These are phyloP conservation scores for Drosophila ogumai DNA, from an alignment of 1,140 invertebrate species.

Conservation along the genomic window DNA sequence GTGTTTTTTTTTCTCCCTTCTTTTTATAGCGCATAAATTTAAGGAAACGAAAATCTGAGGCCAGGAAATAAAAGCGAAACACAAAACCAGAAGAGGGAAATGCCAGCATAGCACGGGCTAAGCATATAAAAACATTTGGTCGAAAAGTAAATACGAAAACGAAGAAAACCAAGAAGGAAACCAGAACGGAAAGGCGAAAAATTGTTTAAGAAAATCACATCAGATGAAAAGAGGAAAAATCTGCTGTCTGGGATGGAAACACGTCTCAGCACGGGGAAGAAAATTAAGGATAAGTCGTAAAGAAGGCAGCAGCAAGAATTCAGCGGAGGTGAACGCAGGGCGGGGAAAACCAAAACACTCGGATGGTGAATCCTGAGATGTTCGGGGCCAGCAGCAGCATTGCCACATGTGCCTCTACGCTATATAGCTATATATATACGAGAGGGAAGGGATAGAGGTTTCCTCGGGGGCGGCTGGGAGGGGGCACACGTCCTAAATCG, in stretches of 20 bases:
- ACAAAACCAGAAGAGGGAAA: slow-evolving; percentile 55
- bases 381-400: slow-evolving; percentile 33
- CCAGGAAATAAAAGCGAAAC: slow-evolving; percentile 66
- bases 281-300: slow-evolving; percentile 75
- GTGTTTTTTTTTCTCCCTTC: slow-evolving; percentile 34
- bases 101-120: slow-evolving; percentile 18
- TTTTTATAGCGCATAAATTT: slow-evolving; percentile 77
- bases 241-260: slow-evolving; percentile 75
- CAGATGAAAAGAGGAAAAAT: slow-evolving; percentile 69
- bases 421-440: slow-evolving; percentile 10
- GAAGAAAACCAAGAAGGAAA: slow-evolving; percentile 25
- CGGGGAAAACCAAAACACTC: slow-evolving; percentile 40
- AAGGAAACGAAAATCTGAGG: slow-evolving; percentile 69
- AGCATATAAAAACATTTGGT: slow-evolving; percentile 45
- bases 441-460: slow-evolving; percentile 2
- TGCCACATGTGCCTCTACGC: slow-evolving; percentile 39
- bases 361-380: slow-evolving; percentile 50
- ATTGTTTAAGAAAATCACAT: slow-evolving; percentile 72
- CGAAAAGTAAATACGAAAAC: slow-evolving; percentile 50
- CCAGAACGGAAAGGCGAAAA: slow-evolving; percentile 29
- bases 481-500: slow-evolving; percentile 73
- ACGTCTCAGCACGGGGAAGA: slow-evolving; percentile 51
- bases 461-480: background rate
- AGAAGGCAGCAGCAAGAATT: slow-evolving; percentile 38
- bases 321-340: slow-evolving; percentile 1